Evolutionary conservation across 2,797 vertebrate species (phyloP).

Genomic region (Molossus alvarezi): DNA sequence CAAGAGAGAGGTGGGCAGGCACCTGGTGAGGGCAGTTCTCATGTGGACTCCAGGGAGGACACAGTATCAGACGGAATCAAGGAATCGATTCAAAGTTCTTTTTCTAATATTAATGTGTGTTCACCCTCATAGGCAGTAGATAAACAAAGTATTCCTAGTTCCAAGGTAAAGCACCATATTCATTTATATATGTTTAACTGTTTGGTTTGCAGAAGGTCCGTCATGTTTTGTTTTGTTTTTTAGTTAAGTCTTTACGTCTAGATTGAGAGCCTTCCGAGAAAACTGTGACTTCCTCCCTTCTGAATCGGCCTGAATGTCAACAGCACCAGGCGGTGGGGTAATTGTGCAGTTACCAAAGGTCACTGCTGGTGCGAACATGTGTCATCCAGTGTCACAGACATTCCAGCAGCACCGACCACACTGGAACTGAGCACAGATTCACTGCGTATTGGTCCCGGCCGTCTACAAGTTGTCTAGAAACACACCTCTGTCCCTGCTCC

Average conservation of each 20-base stretch:
- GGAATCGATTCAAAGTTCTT: background rate
- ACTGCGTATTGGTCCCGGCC: background rate
- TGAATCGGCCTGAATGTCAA: constrained; percentile 25
- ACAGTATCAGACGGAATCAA: background rate
- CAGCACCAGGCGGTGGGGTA: background rate
- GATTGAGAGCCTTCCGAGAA: background rate
- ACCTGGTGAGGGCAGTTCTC: background rate
- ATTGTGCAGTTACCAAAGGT: constrained; percentile 63
- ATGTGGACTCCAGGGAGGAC: background rate
- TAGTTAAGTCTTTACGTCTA: constrained; percentile 25
- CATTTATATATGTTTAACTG: background rate
- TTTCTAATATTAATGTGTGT: background rate
- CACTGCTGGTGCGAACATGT: background rate
- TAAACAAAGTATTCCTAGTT: background rate
- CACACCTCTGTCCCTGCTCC: background rate
- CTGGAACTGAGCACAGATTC: background rate
- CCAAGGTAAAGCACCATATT: background rate
- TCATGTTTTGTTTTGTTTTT: background rate
- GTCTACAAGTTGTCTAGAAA: background rate
- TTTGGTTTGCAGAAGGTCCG: background rate
- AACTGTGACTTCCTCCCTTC: constrained; percentile 5
- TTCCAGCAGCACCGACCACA: background rate
- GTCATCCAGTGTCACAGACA: constrained; percentile 31
- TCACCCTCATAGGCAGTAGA: background rate
- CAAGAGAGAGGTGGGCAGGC: background rate